phyloP scores from a whole-genome alignment of 2,888 invertebrate genomes.

The Clepsis dumicolana region DNA sequence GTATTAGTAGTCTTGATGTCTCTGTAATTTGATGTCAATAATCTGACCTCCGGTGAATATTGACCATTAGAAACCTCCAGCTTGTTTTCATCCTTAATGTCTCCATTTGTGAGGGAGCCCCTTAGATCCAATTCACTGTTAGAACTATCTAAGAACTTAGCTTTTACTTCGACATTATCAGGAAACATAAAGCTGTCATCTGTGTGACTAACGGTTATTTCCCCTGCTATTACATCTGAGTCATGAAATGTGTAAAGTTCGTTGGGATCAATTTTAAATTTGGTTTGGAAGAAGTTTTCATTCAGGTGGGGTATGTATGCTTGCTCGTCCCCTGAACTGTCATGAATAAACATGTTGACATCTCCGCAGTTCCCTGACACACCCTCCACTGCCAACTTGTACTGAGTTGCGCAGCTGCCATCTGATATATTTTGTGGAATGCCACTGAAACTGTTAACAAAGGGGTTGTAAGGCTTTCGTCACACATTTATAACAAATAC shows the following conservation, averaged over 20 bases:
- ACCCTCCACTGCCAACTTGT: slow-evolving; percentile 81
- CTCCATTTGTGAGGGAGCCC: slow-evolving; percentile 69
- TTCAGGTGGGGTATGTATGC: slow-evolving; percentile 75
- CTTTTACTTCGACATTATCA: slow-evolving; percentile 69
- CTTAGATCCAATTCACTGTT: slow-evolving; percentile 68
- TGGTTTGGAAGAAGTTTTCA: slow-evolving; percentile 78
- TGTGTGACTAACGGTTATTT: slow-evolving; percentile 82
- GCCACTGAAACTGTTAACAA: slow-evolving; percentile 75
- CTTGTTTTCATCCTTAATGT: slow-evolving; percentile 65
- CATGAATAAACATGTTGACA: slow-evolving; percentile 78
- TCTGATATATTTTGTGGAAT: slow-evolving; percentile 84
- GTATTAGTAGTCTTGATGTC: slow-evolving; percentile 66
- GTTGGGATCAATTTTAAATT: slow-evolving; percentile 83
- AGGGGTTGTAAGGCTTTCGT: slow-evolving; percentile 17
- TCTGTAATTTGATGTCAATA: slow-evolving; percentile 50
- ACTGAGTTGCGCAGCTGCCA: slow-evolving; percentile 81
- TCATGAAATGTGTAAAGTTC: slow-evolving; percentile 83
- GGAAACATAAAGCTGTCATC: slow-evolving; percentile 76
- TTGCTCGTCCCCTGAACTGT: slow-evolving; percentile 77
- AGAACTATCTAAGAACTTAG: slow-evolving; percentile 67
- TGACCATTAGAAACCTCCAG: slow-evolving; percentile 73
- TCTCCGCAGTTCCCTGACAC: slow-evolving; percentile 76
- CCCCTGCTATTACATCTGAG: slow-evolving; percentile 79
- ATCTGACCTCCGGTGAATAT: slow-evolving; percentile 53
- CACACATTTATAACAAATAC: not conserved